Evolutionary conservation across 2,888 invertebrate species (phyloP), one percentile per base, ranked within the genome.

Genomic region (Galerucella calmariensis): DNA sequence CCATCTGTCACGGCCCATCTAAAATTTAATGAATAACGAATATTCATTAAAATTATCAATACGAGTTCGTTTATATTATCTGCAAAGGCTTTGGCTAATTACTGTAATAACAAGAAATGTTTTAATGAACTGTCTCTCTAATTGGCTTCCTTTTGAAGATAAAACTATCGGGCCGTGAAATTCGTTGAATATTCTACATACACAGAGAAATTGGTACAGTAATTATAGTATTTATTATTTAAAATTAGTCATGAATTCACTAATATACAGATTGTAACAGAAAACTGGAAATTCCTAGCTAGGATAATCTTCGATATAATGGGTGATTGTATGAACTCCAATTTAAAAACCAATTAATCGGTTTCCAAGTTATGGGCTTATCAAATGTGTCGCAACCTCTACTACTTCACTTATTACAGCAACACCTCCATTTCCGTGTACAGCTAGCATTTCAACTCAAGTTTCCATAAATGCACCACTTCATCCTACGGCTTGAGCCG

Each of bases 151-250:
- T 41, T 41, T 11, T 14, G 9, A 62, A 62, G 10, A 6, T 10
- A 35, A 44, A 62, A 16, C 51, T 56, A 67, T 67, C 48, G 48
- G 35, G 24, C 9, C 67, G 67, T n/a, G 48, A 67, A 67, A 51
- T 14, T 46, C 46, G 53, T 67, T 51, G n/a, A 51, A 51, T 8
- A 51, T 51, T 51, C 51, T 51, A 2, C 14, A 41, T 5, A 8
- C n/a, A 14, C 14, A 51, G n/a, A n/a, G 51, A n/a, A 51, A 51
- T 51, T 51, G 51, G 51, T 51, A n/a, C 51, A 51, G 8, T n/a
- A 51, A 51, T 12, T 48, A 48, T 48, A 2, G 48, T 48, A 14
- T 11, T 48, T 48, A 48, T 14, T 48, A 48, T 48, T 51, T 14
- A n/a, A 8, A 51, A 51, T 51, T n/a, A 51, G n/a, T 14, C 2